Conservation (phyloP, 2,113 vertebrate species). For the Enhydra lutris region DNA sequence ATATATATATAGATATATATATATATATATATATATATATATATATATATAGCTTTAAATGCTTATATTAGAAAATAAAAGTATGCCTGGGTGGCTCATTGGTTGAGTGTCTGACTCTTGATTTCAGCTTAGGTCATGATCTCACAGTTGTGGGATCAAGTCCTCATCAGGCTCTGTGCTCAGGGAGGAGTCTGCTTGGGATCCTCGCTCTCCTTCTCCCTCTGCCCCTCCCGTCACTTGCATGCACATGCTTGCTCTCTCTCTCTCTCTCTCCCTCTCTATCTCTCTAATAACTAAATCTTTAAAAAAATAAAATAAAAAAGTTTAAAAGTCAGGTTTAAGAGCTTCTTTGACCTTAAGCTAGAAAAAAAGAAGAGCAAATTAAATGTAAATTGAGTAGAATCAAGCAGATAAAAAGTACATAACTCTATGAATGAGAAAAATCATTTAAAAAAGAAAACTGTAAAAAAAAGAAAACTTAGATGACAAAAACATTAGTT, state of each 20-base stretch:
- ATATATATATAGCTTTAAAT: background rate
- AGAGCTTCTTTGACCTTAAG: background rate
- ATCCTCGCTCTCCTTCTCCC: background rate
- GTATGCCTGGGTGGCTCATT: background rate
- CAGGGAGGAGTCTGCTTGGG: background rate
- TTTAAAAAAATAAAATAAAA: background rate
- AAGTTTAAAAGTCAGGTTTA: background rate
- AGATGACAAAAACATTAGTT: background rate
- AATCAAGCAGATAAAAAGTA: background rate
- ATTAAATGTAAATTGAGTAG: constrained; percentile 9
- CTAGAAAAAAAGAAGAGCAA: background rate
- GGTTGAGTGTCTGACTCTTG: background rate
- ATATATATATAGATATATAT: background rate
- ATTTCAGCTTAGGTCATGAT: background rate
- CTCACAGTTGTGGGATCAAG: background rate
- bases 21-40: background rate
- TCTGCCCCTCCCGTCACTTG: no score
- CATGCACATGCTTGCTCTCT: no score
- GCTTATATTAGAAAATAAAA: background rate
- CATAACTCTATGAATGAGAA: background rate
- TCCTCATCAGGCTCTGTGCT: background rate
- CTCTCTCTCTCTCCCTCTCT: no score
- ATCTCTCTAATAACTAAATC: background rate
- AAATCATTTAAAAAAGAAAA: background rate
- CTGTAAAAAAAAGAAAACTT: background rate